Percentiles rank a stretch among this genome's conserved stretches.
Conservation (phyloP, 2,797 vertebrate genomes). For the Dendrocincla fuliginosa region DNA sequence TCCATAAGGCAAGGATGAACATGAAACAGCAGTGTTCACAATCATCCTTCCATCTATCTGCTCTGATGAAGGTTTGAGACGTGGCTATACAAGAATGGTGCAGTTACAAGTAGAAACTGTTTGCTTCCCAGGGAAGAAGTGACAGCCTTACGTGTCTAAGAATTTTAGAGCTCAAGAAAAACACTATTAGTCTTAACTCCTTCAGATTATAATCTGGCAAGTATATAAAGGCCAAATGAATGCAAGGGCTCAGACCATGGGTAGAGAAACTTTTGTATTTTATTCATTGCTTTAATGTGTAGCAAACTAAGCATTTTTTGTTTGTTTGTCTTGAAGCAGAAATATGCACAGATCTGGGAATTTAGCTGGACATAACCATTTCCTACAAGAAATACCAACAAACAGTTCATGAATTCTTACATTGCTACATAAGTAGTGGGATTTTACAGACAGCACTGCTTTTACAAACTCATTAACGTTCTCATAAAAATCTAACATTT, state of each 20-base stretch:
- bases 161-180: background rate
- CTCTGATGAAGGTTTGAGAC: background rate
- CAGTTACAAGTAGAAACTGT: background rate
- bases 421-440: background rate
- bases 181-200: background rate
- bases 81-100: background rate
- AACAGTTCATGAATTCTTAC: background rate
- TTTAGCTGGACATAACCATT: background rate
- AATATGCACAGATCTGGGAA: background rate
- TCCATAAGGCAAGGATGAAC: background rate
- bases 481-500: background rate
- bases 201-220: background rate
- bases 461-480: background rate
- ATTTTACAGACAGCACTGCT: background rate
- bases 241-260: background rate
- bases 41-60: background rate
- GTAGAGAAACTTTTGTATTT: background rate
- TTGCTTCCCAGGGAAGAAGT: background rate
- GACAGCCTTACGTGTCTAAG: background rate
- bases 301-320: background rate
- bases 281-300: background rate
- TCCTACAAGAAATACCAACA: background rate
- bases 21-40: background rate
- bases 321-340: background rate
- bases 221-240: background rate